Conservation (phyloP, 2,113 vertebrate species). For the Alligator sinensis region DNA sequence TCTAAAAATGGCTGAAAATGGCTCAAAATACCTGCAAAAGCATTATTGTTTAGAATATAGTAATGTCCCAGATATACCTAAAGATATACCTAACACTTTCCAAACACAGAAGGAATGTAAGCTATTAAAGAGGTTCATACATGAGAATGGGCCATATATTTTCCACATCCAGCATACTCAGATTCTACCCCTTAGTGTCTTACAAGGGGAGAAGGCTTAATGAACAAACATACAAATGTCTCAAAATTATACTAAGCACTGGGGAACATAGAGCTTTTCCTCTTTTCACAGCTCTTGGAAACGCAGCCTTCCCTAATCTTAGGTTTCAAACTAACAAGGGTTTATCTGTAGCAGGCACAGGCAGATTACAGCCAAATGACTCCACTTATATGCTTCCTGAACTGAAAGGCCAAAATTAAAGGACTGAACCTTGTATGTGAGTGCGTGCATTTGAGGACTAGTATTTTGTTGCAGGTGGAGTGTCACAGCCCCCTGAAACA, state of each 20-base stretch:
- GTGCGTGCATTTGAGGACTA: not conserved
- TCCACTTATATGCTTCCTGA: not conserved
- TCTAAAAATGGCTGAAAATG: not conserved
- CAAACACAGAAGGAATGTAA: not conserved
- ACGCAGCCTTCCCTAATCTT: not conserved
- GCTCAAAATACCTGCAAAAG: not conserved
- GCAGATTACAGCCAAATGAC: not conserved
- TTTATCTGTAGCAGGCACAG: not conserved
- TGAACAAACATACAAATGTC: not conserved
- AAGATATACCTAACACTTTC: not conserved
- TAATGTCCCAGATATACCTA: not conserved
- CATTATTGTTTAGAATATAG: not conserved
- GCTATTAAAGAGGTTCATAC: not conserved
- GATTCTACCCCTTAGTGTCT: not conserved
- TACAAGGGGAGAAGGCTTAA: not conserved
- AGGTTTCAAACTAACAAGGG: not conserved
- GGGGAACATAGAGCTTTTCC: not conserved
- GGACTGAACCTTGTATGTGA: not conserved
- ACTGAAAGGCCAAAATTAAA: not conserved
- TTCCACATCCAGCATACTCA: rapidly evolving
- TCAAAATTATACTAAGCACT: not conserved
- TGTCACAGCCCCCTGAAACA: not conserved
- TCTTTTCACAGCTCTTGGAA: not conserved
- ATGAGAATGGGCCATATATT: not conserved
- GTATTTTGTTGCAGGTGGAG: not conserved